These are phyloP conservation scores for Darevskia mixta DNA, from an alignment of 2,797 vertebrate species.

Conservation along the genomic window DNA sequence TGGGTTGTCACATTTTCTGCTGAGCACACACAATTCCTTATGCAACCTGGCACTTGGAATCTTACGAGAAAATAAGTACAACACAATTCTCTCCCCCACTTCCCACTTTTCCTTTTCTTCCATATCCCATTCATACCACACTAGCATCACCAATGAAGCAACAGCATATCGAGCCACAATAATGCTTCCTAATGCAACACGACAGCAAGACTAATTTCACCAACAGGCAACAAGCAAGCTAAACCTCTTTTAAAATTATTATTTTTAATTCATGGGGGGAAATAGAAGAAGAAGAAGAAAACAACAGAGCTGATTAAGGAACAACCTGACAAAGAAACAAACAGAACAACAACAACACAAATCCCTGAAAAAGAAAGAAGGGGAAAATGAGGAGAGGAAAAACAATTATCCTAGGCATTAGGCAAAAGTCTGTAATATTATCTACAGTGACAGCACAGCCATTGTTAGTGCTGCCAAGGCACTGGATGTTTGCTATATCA, in stretches of 20 bases:
- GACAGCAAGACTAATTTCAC: constrained; percentile 45
- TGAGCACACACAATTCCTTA: neutral
- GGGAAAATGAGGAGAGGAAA: constrained; percentile 57
- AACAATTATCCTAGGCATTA: constrained; percentile 71
- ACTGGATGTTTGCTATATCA: constrained; percentile 73
- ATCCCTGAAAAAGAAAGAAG: constrained; percentile 53
- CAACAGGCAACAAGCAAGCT: constrained; percentile 57
- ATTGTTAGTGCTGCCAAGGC: constrained; percentile 76
- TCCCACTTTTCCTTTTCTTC: neutral
- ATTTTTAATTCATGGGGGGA: constrained; percentile 35
- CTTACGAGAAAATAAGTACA: neutral
- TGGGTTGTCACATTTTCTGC: neutral
- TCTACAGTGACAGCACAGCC: constrained; percentile 78
- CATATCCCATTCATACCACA: neutral
- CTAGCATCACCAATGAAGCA: constrained; percentile 24
- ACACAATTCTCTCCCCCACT: neutral
- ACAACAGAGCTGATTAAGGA: constrained; percentile 47
- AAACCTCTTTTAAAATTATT: constrained; percentile 12
- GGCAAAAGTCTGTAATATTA: constrained; percentile 76
- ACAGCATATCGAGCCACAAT: constrained; percentile 7
- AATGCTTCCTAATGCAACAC: constrained; percentile 43
- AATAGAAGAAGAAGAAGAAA: constrained; percentile 24
- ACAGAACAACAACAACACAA: constrained; percentile 30
- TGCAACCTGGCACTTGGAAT: neutral
- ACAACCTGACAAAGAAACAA: constrained; percentile 54